phyloP scores from a whole-genome alignment of 2,113 vertebrate species.

The Datnioides undecimradiatus region DNA sequence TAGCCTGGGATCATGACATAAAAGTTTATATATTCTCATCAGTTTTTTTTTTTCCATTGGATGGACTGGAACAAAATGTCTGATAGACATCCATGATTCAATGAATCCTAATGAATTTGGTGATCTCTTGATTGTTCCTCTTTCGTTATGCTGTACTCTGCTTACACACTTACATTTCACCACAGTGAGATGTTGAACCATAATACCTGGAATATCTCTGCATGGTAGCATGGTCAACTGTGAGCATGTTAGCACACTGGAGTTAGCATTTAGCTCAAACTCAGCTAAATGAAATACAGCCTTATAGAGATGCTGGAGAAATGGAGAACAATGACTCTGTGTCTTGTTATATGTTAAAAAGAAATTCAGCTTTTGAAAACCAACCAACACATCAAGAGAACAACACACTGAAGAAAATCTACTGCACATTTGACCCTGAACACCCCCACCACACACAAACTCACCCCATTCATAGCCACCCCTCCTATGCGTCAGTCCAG shows the following conservation, averaged over 20 bases:
- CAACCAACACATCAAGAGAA: not conserved
- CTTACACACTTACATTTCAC: too few species aligned
- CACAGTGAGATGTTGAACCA: too few species aligned
- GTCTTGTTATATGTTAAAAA: not conserved
- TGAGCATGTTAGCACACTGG: not conserved
- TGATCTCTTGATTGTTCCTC: not conserved
- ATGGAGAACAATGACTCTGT: too few species aligned
- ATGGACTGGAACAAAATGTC: not conserved
- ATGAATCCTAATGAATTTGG: not conserved
- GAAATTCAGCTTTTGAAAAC: not conserved
- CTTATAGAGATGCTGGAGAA: too few species aligned
- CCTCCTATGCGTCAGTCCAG: slow-evolving; percentile 59
- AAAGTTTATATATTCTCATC: too few species aligned
- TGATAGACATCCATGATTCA: not conserved
- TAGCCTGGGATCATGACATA: too few species aligned
- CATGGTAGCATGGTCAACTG: not conserved
- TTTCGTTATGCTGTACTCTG: too few species aligned
- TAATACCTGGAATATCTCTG: too few species aligned
- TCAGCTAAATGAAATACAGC: not conserved
- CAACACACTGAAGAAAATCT: not conserved
- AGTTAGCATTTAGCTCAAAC: not conserved
- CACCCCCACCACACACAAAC: not conserved
- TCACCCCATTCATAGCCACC: not conserved
- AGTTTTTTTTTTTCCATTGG: too few species aligned
- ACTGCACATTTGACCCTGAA: not conserved